Evolutionary conservation across 2,888 invertebrate genomes (phyloP), one percentile per base, ranked within the genome.

Genomic region (Eudasyphora cyanicolor): DNA sequence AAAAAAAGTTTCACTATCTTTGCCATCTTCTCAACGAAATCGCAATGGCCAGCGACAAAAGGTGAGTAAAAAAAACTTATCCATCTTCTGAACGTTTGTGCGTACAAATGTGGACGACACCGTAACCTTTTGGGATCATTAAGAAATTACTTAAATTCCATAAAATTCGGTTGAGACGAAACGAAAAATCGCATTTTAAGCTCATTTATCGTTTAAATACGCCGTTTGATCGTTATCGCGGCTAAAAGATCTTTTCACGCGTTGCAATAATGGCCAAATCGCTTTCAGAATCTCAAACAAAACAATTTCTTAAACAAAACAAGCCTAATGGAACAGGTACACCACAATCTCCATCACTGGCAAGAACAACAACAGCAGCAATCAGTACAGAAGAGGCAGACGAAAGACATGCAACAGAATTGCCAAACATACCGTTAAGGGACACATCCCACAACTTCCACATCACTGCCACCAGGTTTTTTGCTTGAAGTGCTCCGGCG

Each of bases 141-240:
- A 84, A 81, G 60, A 76, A 84, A 84, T 84, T 81, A 77, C 84
- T 81, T 67, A 67, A 84, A 81, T 84, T 81, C 81, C 81, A 81
- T 73, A 84, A 79, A 17, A 81, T 84, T 78, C 64, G 69, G 76
- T 49, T 73, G 78, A 78, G 77, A 80, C 42, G 69, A 74, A 76
- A 73, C 76, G 69, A 84, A 71, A 62, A 17, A 62, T 62, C 62
- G 62, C 10, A 62, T 62, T 80, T 75, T 71, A 79, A 75, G 71
- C 73, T 78, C 76, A 73, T 84, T 84, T 84, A 81, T 81, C 81
- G 78, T 76, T 84, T 81, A 84, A 84, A 81, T 84, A 79, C 78
- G 27, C 73, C 73, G 77, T 42, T 49, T 69, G 81, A 84, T 84
- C 69, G 21, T 76, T 84, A 84, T 84, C 84, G 70, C 60, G 60